phyloP scores from a whole-genome alignment of 2,797 vertebrate species.

The Lagocephalus sceleratus region DNA sequence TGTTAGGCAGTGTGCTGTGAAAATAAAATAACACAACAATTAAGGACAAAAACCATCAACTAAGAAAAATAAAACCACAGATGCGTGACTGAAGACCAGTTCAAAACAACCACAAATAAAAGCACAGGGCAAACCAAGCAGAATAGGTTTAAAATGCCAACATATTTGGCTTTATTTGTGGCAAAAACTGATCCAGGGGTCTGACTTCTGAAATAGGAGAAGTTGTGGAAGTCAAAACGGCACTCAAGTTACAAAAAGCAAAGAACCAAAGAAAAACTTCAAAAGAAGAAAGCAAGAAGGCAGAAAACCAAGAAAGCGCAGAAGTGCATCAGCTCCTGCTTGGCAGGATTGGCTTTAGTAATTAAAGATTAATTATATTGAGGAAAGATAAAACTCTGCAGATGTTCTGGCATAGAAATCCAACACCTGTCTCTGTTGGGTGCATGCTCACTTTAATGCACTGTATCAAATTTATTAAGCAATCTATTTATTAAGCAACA shows the following conservation, averaged over 20 bases:
- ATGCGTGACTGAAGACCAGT: not conserved
- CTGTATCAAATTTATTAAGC: no score
- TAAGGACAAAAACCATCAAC: not conserved
- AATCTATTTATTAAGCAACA: not conserved
- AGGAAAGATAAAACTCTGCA: constrained; percentile 47
- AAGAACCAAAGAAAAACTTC: constrained; percentile 6
- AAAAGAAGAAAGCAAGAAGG: constrained; percentile 8
- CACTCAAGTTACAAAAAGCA: constrained; percentile 19
- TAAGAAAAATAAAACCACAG: not conserved
- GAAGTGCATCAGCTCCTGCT: constrained; percentile 20
- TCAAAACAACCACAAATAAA: not conserved
- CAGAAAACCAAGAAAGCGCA: constrained; percentile 23
- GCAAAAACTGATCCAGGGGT: not conserved
- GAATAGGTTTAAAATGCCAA: not conserved
- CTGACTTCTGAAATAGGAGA: not conserved
- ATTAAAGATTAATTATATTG: constrained; percentile 44
- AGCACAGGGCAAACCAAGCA: not conserved
- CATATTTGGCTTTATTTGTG: not conserved
- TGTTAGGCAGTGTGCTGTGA: no score
- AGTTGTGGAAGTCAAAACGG: constrained; percentile 18
- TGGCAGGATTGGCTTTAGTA: constrained; percentile 42
- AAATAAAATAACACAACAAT: no score
- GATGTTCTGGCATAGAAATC: constrained; percentile 45
- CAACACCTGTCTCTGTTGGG: constrained; percentile 21
- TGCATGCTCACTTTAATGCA: not conserved